Evolutionary conservation across 2,797 vertebrate species (phyloP).

Genomic region (Trachops cirrhosus): DNA sequence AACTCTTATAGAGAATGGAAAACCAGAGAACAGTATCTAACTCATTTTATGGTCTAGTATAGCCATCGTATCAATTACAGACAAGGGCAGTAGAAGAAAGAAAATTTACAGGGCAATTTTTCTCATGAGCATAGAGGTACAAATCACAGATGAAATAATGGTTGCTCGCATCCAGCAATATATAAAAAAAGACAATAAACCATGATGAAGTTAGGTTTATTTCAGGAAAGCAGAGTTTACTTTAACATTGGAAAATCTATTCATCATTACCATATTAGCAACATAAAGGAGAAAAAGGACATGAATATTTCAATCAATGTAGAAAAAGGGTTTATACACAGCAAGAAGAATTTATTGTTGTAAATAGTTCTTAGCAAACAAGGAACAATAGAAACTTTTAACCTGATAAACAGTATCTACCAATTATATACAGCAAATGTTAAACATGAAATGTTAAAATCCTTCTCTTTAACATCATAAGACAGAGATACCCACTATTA

Average conservation of each 20-base stretch:
- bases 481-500: not conserved
- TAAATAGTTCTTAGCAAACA: not conserved
- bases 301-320: not conserved
- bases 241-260: not conserved
- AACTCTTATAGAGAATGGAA: not conserved
- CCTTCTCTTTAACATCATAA: not conserved
- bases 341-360: not conserved
- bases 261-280: not conserved
- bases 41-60: not conserved
- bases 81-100: not conserved
- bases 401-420: not conserved
- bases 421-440: not conserved
- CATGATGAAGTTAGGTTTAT: not conserved
- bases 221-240: conserved; percentile 9
- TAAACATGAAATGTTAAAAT: not conserved
- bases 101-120: not conserved
- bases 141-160: conserved; percentile 7
- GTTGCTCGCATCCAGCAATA: not conserved
- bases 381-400: not conserved
- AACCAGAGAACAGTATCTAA: not conserved
- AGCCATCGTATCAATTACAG: not conserved
- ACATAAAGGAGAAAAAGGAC: conserved; percentile 28
- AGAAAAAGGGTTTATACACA: conserved; percentile 19
- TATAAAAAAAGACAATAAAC: conserved; percentile 10
- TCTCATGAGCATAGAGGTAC: not conserved